Conservation (phyloP, 2,888 invertebrate species). For the Euclidia mi region DNA sequence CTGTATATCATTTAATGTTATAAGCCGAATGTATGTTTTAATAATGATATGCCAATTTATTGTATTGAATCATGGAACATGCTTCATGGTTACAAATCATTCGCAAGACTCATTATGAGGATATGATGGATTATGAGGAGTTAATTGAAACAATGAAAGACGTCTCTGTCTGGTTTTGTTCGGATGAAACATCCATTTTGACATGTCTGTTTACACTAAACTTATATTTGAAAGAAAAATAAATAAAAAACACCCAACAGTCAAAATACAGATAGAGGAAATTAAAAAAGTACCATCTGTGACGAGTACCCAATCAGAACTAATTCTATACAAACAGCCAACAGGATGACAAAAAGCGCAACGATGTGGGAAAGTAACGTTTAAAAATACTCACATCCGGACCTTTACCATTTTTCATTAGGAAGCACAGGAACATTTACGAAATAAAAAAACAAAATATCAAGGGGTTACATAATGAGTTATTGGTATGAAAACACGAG, state of each 20-base stretch:
- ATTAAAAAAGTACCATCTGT: constrained; percentile 80
- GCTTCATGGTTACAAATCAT: constrained; percentile 2
- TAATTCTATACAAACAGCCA: constrained; percentile 76
- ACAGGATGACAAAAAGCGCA: constrained; percentile 78
- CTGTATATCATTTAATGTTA: not conserved
- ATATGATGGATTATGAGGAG: not conserved
- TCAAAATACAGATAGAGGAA: constrained; percentile 68
- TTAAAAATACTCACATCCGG: constrained; percentile 73
- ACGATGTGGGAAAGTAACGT: constrained; percentile 73
- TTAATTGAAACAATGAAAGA: not conserved
- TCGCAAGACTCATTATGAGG: too few relatives aligned
- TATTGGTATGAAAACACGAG: too few relatives aligned
- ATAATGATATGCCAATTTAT: constrained; percentile 13
- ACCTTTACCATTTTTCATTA: constrained; percentile 66
- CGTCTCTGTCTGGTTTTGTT: constrained; percentile 1
- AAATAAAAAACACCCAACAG: constrained; percentile 34
- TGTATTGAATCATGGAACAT: constrained; percentile 7
- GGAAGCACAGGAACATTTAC: constrained; percentile 22
- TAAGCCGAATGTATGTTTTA: not conserved
- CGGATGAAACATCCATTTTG: constrained; percentile 20
- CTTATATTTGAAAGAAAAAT: constrained; percentile 20
- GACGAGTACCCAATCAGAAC: constrained; percentile 68
- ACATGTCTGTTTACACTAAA: constrained; percentile 27
- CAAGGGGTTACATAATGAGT: not conserved
- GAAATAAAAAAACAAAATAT: constrained; percentile 4